Conservation (phyloP, 1,140 invertebrate genomes). For the Leptinotarsa lineolata region DNA sequence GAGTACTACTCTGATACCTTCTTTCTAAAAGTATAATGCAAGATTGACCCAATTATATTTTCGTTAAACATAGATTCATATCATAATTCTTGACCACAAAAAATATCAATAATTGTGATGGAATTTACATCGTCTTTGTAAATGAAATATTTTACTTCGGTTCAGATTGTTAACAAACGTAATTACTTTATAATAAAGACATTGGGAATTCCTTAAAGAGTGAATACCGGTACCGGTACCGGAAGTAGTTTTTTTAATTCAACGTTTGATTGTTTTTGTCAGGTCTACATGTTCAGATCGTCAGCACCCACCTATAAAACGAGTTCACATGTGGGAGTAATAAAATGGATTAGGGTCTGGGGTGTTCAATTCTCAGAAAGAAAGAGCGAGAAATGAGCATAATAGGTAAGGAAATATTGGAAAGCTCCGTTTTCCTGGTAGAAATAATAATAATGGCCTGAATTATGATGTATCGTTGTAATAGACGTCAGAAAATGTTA, state of each 20-base stretch:
- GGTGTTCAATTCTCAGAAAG: not conserved
- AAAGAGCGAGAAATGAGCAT: slow-evolving; percentile 3
- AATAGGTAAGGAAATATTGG: slow-evolving; percentile 6
- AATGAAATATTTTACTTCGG: not conserved
- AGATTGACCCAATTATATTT: too few species aligned
- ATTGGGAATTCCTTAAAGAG: slow-evolving; percentile 1
- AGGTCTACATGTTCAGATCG: not conserved
- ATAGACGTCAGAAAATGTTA: not conserved
- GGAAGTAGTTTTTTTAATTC: not conserved
- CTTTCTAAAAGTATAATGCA: too few species aligned
- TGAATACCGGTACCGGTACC: not conserved
- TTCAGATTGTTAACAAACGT: not conserved
- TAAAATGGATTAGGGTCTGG: slow-evolving; percentile 8
- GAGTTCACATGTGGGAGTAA: slow-evolving; percentile 2
- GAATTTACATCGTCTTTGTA: too few species aligned
- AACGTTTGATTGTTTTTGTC: slow-evolving; percentile 2
- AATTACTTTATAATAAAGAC: not conserved
- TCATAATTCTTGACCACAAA: too few species aligned
- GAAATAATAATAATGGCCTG: slow-evolving; percentile 3
- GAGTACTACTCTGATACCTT: too few species aligned
- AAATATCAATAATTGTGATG: too few species aligned
- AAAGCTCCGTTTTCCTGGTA: not conserved
- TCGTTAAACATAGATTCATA: too few species aligned
- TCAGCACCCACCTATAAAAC: slow-evolving; percentile 5
- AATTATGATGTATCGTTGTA: not conserved